Evolutionary conservation across 2,797 vertebrate species (phyloP).

Genomic region (Sternotherus odoratus): DNA sequence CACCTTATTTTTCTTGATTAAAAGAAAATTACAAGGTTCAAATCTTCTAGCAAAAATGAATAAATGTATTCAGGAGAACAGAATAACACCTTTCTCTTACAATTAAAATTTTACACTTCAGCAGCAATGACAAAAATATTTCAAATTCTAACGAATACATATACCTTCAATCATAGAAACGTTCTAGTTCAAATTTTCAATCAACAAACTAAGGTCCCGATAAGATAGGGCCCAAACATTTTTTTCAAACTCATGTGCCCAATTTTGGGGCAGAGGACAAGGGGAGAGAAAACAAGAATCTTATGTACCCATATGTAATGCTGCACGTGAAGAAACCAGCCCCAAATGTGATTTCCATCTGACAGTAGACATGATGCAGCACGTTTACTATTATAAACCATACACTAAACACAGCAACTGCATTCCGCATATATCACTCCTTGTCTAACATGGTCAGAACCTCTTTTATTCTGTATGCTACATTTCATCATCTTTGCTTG

Average conservation of each 20-base stretch:
- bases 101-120: not conserved
- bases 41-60: conserved; percentile 18
- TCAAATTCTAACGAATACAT: not conserved
- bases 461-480: not conserved
- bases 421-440: not conserved
- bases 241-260: conserved; percentile 5
- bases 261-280: not conserved
- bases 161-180: conserved; percentile 40
- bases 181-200: conserved; percentile 63
- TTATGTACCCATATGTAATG: not conserved
- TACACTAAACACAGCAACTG: not conserved
- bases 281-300: conserved; percentile 47
- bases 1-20: not conserved
- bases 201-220: conserved; percentile 2
- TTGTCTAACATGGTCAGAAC: not conserved
- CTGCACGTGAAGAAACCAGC: not conserved
- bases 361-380: not conserved
- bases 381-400: conserved; percentile 4
- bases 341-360: not conserved
- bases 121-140: not conserved
- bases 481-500: conserved; percentile 7
- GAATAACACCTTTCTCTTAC: conserved; percentile 4
- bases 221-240: not conserved
- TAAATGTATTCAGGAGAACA: not conserved
- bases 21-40: not conserved